Percentiles rank a stretch among this genome's conserved stretches.
Conservation (phyloP, 2,113 vertebrate species). For the Micromys minutus region DNA sequence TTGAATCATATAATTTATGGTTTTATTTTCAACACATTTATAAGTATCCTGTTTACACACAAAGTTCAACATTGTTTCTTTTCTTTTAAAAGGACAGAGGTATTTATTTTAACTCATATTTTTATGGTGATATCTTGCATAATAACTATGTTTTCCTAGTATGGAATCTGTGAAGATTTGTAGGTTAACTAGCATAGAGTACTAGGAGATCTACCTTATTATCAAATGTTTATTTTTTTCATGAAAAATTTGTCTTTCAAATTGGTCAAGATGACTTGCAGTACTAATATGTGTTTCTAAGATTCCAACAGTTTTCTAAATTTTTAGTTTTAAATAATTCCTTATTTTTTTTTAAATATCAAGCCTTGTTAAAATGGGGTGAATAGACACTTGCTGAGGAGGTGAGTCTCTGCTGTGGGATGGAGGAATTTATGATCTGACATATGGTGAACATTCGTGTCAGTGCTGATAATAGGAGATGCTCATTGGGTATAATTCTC, state of each 20-base stretch:
- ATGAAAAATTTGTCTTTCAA: conserved; percentile 69
- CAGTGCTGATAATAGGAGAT: neutral
- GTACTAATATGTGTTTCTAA: conserved; percentile 59
- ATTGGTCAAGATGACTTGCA: conserved; percentile 69
- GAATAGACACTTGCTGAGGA: conserved; percentile 58
- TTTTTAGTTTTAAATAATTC: conserved; percentile 39
- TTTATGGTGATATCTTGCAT: neutral
- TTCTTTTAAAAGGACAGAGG: neutral
- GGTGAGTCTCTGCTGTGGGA: conserved; percentile 49
- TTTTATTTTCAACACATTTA: neutral
- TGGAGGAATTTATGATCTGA: conserved; percentile 60
- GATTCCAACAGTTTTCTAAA: conserved; percentile 44
- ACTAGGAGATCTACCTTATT: conserved; percentile 37
- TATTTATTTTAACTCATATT: neutral
- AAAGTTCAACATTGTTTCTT: neutral
- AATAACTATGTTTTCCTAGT: neutral
- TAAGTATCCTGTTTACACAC: neutral
- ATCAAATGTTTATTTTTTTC: conserved; percentile 54
- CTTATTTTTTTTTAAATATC: too few relatives aligned
- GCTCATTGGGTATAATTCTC: conserved; percentile 63
- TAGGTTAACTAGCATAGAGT: neutral
- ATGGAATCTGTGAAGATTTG: neutral
- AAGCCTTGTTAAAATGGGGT: conserved; percentile 56
- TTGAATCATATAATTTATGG: neutral
- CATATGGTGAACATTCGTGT: conserved; percentile 63